Conservation (phyloP, 2,797 vertebrate species). For the Lacerta agilis region DNA sequence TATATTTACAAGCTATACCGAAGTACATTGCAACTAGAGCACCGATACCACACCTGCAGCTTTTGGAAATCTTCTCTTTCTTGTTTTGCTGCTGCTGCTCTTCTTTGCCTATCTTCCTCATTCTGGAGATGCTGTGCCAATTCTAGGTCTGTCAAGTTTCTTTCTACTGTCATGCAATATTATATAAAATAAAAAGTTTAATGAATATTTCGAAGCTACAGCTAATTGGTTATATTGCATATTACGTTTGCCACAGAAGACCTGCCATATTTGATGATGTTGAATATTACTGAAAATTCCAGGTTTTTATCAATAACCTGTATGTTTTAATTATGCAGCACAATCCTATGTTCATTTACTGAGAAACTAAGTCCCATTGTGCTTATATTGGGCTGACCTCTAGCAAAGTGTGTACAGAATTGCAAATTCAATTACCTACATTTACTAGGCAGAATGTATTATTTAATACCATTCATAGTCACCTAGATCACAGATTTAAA, state of each 20-base stretch:
- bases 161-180: slow-evolving; percentile 58
- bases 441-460: background rate
- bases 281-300: background rate
- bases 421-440: background rate
- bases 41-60: slow-evolving; percentile 80
- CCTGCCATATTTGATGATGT: background rate
- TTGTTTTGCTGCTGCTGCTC: slow-evolving; percentile 72
- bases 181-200: slow-evolving; percentile 31
- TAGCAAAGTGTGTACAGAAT: background rate
- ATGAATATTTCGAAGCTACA: background rate
- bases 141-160: slow-evolving; percentile 67
- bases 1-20: background rate
- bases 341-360: background rate
- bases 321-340: background rate
- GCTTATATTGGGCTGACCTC: background rate
- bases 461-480: background rate
- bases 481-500: background rate
- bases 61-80: slow-evolving; percentile 86
- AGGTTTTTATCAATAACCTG: background rate
- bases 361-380: background rate
- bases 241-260: background rate
- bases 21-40: background rate
- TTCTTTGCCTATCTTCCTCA: slow-evolving; percentile 80
- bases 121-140: slow-evolving; percentile 84
- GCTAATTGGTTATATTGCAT: background rate